These are phyloP conservation scores for Goniozus legneri DNA, from an alignment of 1,140 invertebrate genomes.

Conservation along the genomic window DNA sequence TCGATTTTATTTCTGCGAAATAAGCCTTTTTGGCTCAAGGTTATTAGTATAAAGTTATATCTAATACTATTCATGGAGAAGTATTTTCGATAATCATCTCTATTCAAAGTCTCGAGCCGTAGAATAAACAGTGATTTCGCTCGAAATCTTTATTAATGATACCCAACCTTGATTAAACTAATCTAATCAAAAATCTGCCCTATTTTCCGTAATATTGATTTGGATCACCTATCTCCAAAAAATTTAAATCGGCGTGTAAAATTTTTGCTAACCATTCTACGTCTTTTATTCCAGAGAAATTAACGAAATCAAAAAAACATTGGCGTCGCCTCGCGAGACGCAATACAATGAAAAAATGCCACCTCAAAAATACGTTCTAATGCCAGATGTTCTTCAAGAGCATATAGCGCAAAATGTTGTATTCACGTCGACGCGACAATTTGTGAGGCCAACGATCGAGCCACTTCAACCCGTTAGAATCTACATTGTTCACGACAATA, in stretches of 20 bases:
- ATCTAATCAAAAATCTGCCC: neutral
- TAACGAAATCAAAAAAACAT: slow-evolving; percentile 25
- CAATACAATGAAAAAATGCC: slow-evolving; percentile 52
- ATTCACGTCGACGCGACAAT: slow-evolving; percentile 44
- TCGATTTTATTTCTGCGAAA: too few species aligned
- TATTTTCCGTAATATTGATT: too few species aligned
- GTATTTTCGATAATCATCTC: too few species aligned
- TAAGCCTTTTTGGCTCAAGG: too few species aligned
- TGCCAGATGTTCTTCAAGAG: slow-evolving; percentile 63
- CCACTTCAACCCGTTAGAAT: slow-evolving; percentile 63
- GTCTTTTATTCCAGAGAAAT: slow-evolving; percentile 48
- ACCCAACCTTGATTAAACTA: neutral
- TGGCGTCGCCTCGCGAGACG: slow-evolving; percentile 32
- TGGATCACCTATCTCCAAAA: too few species aligned
- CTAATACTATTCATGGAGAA: too few species aligned
- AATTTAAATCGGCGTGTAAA: too few species aligned
- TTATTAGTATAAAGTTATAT: too few species aligned
- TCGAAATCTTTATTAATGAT: neutral
- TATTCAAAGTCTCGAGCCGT: too few species aligned
- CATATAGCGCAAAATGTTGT: slow-evolving; percentile 55
- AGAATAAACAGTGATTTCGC: neutral
- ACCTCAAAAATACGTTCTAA: slow-evolving; percentile 59
- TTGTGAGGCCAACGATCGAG: slow-evolving; percentile 44
- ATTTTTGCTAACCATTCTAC: too few species aligned
- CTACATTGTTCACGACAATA: slow-evolving; percentile 70